Conservation (phyloP, 2,888 invertebrate genomes). For the Dasysyrphus tricinctus region DNA sequence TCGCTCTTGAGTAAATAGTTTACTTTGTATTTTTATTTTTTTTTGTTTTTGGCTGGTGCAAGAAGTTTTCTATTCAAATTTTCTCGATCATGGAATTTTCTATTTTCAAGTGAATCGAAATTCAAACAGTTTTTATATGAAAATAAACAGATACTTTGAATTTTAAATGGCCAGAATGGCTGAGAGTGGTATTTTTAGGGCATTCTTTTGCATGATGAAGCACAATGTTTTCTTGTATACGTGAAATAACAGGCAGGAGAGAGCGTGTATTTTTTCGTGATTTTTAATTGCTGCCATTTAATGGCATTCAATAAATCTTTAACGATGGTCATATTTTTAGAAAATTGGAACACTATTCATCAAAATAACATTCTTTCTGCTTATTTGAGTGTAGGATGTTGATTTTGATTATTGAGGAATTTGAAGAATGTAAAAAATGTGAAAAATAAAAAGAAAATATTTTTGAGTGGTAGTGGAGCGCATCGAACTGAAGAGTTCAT, state of each 20-base stretch:
- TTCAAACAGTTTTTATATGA: constrained; percentile 55
- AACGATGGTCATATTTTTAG: constrained; percentile 47
- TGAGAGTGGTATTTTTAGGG: constrained; percentile 60
- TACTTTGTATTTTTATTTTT: constrained; percentile 6
- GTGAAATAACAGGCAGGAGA: background rate
- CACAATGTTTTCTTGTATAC: constrained; percentile 8
- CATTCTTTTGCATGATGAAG: background rate
- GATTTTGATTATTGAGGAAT: constrained; percentile 1
- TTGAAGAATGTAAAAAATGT: background rate
- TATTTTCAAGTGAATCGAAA: constrained; percentile 53
- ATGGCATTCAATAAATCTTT: constrained; percentile 69
- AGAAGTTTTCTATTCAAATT: constrained; percentile 37
- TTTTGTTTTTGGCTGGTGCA: background rate
- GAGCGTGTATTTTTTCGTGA: background rate
- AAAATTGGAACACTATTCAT: constrained; percentile 51
- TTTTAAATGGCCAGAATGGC: constrained; percentile 41
- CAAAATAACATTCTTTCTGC: constrained; percentile 55
- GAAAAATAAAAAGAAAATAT: background rate
- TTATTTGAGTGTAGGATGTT: constrained; percentile 29
- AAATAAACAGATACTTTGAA: constrained; percentile 69
- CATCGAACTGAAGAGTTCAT: background rate
- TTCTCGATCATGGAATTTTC: constrained; percentile 36
- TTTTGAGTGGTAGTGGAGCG: background rate
- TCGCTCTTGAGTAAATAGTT: background rate
- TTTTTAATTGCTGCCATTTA: constrained; percentile 62